Base-by-base conservation (phyloP, 2,797 vertebrate genomes). In the Alectoris magna region DNA sequence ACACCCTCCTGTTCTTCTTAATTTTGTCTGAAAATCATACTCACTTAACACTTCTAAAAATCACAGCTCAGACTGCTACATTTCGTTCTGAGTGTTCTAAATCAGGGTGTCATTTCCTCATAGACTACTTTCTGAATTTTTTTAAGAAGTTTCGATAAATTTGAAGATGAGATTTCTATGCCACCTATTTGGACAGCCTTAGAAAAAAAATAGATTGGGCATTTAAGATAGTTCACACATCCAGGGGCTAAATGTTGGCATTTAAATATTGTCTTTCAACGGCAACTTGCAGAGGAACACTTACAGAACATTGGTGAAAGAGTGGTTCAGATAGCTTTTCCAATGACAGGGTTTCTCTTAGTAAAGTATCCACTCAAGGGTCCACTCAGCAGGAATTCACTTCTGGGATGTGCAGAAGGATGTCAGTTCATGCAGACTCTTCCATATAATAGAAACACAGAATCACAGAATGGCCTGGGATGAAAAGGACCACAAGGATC, bases 41-140 rank as follows among this genome's bases (percentile, higher is more conserved):
- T 87, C 75, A 85, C 87, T 91, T 92, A 92, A 92, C 95, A 89
- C 93, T 89, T 88, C 91, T 62, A 88, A 93, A 94, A 96, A 96
- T 95, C 92, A 85, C 92, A 92, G 71, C 87, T 90, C 88, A 94
- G 68, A 68, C 78, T 91, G 91, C 69, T 91, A 84, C 64, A 38
- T 93, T 80, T 90, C 75, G 7, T 70, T 81, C 46, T 18, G 36
- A 91, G 82, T 3, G n/a, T 95, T 95, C 93, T 94, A 92, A 96
- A 95, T 93, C 75, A 89, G 81, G 78, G 76, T 64, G 48, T 8
- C 22, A 2, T 71, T 90, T 87, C 27, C 64, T 77, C 6, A 1
- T n/a, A 60, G 41, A 68, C 43, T 84, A 59, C 64, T 34, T 76
- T 73, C 58, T 38, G 11, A 48, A 3, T 17, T 56, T 70, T 79